Percentiles rank a stretch among this genome's conserved stretches.
phyloP scores from a whole-genome alignment of 2,113 vertebrate species.

The Conger conger region DNA sequence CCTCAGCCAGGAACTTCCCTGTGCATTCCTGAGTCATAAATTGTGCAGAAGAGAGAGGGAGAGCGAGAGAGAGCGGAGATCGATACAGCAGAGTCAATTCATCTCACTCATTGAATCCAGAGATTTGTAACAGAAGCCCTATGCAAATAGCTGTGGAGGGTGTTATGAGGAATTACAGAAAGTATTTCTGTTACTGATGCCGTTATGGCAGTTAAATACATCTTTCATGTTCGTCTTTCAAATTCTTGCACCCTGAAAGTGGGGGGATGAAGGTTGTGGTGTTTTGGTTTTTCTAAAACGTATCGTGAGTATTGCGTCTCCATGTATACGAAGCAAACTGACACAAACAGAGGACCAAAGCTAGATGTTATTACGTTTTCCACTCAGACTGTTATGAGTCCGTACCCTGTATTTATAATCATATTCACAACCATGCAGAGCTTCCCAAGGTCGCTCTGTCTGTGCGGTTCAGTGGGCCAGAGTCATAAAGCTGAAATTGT shows the following conservation, averaged over 20 bases:
- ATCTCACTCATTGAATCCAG: not conserved
- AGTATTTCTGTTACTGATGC: not conserved
- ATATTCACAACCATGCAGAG: not conserved
- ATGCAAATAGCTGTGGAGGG: no score
- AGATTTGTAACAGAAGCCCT: not conserved
- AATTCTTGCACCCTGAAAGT: not conserved
- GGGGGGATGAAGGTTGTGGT: no score
- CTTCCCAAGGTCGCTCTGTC: not conserved
- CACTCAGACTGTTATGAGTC: not conserved
- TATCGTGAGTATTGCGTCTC: not conserved
- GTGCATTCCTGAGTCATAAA: not conserved
- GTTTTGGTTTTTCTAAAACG: no score
- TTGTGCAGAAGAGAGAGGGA: not conserved
- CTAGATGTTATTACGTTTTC: not conserved
- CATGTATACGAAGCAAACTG: not conserved
- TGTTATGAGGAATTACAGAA: not conserved
- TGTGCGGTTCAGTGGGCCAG: not conserved
- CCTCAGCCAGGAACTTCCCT: conserved; percentile 18
- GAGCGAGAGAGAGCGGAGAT: not conserved
- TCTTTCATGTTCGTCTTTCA: not conserved
- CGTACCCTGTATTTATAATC: not conserved
- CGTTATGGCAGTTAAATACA: not conserved
- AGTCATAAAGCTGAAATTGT: not conserved
- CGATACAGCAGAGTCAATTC: not conserved
- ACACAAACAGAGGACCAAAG: no score